These are phyloP conservation scores for Venustaconcha ellipsiformis DNA, from an alignment of 1,140 invertebrate genomes.

Conservation along the genomic window DNA sequence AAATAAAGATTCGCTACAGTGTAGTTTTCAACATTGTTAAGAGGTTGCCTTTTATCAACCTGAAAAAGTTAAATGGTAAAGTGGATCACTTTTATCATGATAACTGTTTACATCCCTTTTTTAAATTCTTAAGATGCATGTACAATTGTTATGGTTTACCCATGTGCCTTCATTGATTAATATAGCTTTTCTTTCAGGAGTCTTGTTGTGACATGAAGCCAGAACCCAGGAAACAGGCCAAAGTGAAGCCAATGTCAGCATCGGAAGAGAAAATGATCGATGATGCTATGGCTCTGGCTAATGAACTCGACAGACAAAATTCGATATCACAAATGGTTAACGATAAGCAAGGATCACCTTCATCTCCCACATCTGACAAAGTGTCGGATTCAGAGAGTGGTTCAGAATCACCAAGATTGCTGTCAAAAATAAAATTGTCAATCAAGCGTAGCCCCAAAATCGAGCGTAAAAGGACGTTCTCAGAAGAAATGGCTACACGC, in stretches of 20 bases:
- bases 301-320: constrained; percentile 81
- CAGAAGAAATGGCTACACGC: constrained; percentile 67
- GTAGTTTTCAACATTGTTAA: too few species aligned
- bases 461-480: constrained; percentile 69
- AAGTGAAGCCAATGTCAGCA: constrained; percentile 91
- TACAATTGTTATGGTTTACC: too few species aligned
- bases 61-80: too few species aligned
- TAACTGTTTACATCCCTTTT: too few species aligned
- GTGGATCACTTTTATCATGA: too few species aligned
- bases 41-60: too few species aligned
- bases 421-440: constrained; percentile 85
- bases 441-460: constrained; percentile 59
- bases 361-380: constrained; percentile 39
- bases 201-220: constrained; percentile 22
- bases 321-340: constrained; percentile 32
- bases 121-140: too few species aligned
- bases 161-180: too few species aligned
- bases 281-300: constrained; percentile 92
- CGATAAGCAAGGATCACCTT: constrained; percentile 29
- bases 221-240: constrained; percentile 59
- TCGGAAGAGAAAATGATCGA: constrained; percentile 94
- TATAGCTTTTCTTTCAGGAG: constrained; percentile 30
- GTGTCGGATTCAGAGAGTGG: constrained; percentile 60
- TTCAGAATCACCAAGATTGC: constrained; percentile 76
- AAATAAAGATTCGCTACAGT: too few species aligned